These are phyloP conservation scores for Sitta carolinensis DNA, from an alignment of 2,797 vertebrate species.

Conservation along the genomic window DNA sequence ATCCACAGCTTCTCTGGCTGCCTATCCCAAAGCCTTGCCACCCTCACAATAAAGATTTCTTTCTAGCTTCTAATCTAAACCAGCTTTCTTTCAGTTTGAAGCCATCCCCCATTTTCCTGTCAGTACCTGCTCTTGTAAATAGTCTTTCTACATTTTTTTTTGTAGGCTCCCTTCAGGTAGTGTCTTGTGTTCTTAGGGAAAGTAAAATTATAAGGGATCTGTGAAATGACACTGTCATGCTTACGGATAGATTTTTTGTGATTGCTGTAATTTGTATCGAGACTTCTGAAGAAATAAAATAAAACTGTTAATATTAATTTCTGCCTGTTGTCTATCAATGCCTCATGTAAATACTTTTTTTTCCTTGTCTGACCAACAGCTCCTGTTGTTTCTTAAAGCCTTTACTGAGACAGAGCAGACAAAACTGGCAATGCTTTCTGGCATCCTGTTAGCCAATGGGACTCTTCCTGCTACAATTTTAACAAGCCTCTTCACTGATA, in stretches of 20 bases:
- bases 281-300: neutral
- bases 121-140: neutral
- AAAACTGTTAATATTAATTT: neutral
- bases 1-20: neutral
- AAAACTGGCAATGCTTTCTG: conserved; percentile 89
- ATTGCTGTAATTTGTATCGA: neutral
- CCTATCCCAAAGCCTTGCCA: neutral
- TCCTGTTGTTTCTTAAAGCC: conserved; percentile 92
- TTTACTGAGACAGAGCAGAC: conserved; percentile 90
- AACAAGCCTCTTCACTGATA: conserved; percentile 91
- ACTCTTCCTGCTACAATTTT: conserved; percentile 86
- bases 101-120: neutral
- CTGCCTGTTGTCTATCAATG: neutral
- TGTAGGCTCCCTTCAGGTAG: neutral
- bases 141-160: neutral
- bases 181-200: neutral
- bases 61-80: neutral
- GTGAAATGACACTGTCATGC: neutral
- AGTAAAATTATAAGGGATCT: neutral
- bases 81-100: neutral
- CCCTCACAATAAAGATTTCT: neutral
- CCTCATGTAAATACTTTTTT: neutral
- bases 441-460: conserved; percentile 85
- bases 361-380: conserved; percentile 71
- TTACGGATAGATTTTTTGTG: neutral